Evolutionary conservation across 2,113 vertebrate genomes (phyloP), one percentile per base, ranked within the genome.

Genomic region (Bostrychus sinensis): DNA sequence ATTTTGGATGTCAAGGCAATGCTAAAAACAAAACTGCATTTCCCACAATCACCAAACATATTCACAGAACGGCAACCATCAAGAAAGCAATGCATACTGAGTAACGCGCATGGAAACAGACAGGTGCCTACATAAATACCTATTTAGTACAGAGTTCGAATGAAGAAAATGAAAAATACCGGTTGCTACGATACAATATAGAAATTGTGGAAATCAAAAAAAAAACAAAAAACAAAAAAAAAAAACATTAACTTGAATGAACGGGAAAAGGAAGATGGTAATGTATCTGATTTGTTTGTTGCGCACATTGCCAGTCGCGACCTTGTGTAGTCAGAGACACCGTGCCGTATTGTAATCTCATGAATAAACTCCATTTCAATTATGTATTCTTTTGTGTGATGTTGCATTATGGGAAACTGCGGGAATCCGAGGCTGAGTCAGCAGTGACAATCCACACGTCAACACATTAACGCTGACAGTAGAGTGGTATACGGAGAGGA

Each of bases 341-440:
- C 20, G 9, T 11, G n/a, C 51, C 59, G 38, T 39, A 70, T 54
- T 57, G 66, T 74, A 67, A 78, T 72, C 57, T 66, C 57, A 36
- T 78, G 71, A 83, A 78, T 87, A 76, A 78, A 81, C 64, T 69
- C 56, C 28, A 34, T 77, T 84, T 83, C 63, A 79, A 23, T 43
- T 7, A 77, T 63, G 60, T 45, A 7, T 48, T 36, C 39, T 55
- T 51, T 26, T 56, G 30, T 65, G 56, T 55, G 66, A 61, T 56
- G 68, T 50, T 60, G 62, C 48, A 74, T 79, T 48, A 63, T 67
- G 43, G 30, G 51, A 65, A 60, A 38, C 60, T 16, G 10, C 4
- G 32, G 50, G 65, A 7, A 34, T 8, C 64, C 3, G 65, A 34
- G 28, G 59, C 45, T 77, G 77, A 88, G 60, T 88, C 79, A 82